Evolutionary conservation across 2,797 vertebrate species (phyloP).

Genomic region (Pitangus sulphuratus): DNA sequence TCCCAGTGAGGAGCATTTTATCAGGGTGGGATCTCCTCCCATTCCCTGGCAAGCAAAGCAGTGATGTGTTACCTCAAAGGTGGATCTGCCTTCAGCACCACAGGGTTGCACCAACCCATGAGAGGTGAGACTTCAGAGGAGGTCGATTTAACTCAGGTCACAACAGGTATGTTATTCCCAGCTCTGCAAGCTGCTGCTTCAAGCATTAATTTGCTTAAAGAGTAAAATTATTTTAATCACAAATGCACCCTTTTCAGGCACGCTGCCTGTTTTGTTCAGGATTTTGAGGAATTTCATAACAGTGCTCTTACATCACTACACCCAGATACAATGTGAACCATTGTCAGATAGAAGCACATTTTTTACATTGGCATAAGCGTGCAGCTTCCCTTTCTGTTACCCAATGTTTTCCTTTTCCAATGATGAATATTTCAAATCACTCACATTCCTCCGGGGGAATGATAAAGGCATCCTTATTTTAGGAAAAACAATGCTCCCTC

Average conservation of each 20-base stretch:
- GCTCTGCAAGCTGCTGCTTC: constrained; percentile 18
- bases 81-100: neutral
- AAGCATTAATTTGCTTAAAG: constrained; percentile 15
- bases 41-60: neutral
- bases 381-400: neutral
- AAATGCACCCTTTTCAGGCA: neutral
- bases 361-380: neutral
- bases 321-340: constrained; percentile 2
- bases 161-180: constrained; percentile 42
- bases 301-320: constrained; percentile 30
- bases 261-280: neutral
- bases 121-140: neutral
- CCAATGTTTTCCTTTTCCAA: neutral
- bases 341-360: neutral
- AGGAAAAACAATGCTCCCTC: neutral
- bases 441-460: neutral
- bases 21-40: constrained; percentile 8
- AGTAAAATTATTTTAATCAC: constrained; percentile 7
- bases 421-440: neutral
- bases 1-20: neutral
- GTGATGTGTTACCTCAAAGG: neutral
- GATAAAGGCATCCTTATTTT: neutral
- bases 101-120: neutral
- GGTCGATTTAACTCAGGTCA: constrained; percentile 21
- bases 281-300: constrained; percentile 62